Conservation (phyloP, 1,140 invertebrate species). For the Diabrotica undecimpunctata region DNA sequence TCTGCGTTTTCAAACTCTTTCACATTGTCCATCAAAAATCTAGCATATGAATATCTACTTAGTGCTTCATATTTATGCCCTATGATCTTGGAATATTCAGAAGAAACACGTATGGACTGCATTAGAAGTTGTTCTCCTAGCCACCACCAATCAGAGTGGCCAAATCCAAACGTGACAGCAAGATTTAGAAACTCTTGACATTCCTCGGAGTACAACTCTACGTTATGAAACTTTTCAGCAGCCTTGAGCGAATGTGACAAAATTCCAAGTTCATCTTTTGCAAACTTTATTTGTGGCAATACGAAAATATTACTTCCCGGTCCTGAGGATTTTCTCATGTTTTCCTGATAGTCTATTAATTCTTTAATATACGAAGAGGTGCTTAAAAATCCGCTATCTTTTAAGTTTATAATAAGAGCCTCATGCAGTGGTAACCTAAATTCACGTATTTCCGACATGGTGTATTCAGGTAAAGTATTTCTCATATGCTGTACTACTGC, state of each 20-base stretch:
- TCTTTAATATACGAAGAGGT: slow-evolving; percentile 51
- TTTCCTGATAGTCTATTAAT: slow-evolving; percentile 53
- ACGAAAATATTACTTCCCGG: slow-evolving; percentile 46
- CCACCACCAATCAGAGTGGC: slow-evolving; percentile 56
- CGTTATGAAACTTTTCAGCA: no score
- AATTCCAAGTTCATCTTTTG: not conserved
- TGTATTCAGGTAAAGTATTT: slow-evolving; percentile 21
- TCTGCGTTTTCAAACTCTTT: slow-evolving; percentile 40
- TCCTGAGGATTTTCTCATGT: slow-evolving; percentile 48
- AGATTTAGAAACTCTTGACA: slow-evolving; percentile 47
- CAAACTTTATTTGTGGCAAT: slow-evolving; percentile 46
- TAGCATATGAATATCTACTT: slow-evolving; percentile 53
- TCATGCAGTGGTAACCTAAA: slow-evolving; percentile 50
- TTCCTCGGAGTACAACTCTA: slow-evolving; percentile 33
- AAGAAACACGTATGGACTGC: slow-evolving; percentile 47
- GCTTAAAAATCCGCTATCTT: slow-evolving; percentile 49
- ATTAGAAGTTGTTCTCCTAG: slow-evolving; percentile 55
- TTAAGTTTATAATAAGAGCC: slow-evolving; percentile 52
- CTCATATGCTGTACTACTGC: slow-evolving; percentile 24
- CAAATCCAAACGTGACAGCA: slow-evolving; percentile 50
- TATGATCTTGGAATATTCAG: slow-evolving; percentile 45
- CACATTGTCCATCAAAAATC: slow-evolving; percentile 53
- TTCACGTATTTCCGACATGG: slow-evolving; percentile 25
- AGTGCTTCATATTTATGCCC: slow-evolving; percentile 49
- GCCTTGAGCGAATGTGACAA: not conserved